Percentiles rank a stretch among this genome's conserved stretches.
Conservation (phyloP, 1,140 invertebrate species). For the Sarcophaga bullata region DNA sequence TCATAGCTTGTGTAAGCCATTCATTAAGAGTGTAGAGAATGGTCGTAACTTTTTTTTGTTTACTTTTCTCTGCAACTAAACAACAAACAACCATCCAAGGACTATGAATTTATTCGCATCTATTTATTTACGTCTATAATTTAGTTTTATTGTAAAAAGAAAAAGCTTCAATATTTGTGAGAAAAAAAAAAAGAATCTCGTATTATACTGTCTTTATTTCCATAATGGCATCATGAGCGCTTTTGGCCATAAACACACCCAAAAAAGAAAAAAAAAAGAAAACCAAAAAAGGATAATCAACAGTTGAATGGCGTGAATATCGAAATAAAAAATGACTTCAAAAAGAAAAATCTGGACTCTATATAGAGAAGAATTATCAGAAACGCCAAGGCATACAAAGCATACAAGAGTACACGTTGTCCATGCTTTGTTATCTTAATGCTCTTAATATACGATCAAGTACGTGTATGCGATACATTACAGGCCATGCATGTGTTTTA, state of each 20-base stretch:
- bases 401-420: neutral
- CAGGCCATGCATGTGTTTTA: too few species aligned
- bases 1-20: too few species aligned
- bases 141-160: too few species aligned
- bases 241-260: neutral
- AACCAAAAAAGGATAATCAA: neutral
- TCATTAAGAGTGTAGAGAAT: too few species aligned
- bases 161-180: too few species aligned
- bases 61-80: too few species aligned
- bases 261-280: neutral
- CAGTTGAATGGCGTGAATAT: neutral
- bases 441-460: neutral
- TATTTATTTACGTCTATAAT: too few species aligned
- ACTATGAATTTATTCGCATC: too few species aligned
- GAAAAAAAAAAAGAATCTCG: too few species aligned
- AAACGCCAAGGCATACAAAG: neutral
- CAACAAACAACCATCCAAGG: too few species aligned
- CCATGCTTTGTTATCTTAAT: neutral
- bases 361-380: neutral
- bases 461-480: too few species aligned
- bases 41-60: too few species aligned
- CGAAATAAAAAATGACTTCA: neutral
- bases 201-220: slow-evolving; percentile 4
- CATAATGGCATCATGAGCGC: slow-evolving; percentile 30
- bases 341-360: neutral